These are phyloP conservation scores for Aphelenchoides besseyi DNA, from an alignment of 1,140 invertebrate genomes.

Conservation along the genomic window DNA sequence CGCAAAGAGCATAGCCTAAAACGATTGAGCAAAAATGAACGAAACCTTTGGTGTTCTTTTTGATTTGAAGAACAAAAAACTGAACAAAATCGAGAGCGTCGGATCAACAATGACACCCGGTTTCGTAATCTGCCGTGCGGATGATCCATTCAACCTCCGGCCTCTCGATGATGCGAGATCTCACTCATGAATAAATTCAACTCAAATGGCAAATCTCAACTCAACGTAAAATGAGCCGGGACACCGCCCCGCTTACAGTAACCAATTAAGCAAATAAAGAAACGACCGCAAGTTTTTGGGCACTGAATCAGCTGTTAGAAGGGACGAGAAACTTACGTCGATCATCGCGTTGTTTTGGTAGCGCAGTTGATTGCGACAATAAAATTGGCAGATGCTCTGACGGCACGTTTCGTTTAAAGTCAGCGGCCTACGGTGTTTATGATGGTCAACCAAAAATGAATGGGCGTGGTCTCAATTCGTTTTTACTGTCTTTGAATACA, in stretches of 20 bases:
- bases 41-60: no score
- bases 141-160: not conserved
- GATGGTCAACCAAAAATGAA: not conserved
- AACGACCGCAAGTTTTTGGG: not conserved
- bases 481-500: no score
- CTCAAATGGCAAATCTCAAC: not conserved
- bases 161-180: not conserved
- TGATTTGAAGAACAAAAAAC: not conserved
- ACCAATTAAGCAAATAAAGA: no score
- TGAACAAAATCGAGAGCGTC: slow-evolving; percentile 9
- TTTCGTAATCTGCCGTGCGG: not conserved
- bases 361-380: not conserved
- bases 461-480: no score
- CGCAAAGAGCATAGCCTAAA: slow-evolving; percentile 11
- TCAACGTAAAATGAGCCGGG: slow-evolving; percentile 1
- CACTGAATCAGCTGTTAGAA: not conserved
- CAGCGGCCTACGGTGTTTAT: not conserved
- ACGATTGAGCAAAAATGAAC: no score
- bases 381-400: not conserved
- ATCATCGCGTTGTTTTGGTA: not conserved
- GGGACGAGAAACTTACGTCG: slow-evolving; percentile 8
- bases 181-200: not conserved
- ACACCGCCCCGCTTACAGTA: not conserved
- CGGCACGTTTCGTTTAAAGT: not conserved
- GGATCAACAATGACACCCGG: not conserved